Evolutionary conservation across 2,797 vertebrate genomes (phyloP).

Genomic region (Knipowitschia caucasica): DNA sequence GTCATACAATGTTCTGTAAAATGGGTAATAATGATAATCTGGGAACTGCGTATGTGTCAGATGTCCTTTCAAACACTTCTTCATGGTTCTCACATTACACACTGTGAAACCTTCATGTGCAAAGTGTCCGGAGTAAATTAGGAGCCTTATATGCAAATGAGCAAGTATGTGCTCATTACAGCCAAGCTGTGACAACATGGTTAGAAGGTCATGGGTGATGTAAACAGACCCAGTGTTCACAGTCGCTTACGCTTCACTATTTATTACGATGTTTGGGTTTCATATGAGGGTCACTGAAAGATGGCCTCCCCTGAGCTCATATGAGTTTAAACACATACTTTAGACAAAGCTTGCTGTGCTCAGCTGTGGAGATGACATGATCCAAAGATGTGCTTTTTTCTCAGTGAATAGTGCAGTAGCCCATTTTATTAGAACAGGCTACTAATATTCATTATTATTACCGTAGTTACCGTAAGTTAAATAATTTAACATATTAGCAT

Average conservation of each 20-base stretch:
- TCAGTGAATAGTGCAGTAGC: too few relatives aligned
- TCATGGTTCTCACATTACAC: background rate
- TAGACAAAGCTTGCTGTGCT: too few relatives aligned
- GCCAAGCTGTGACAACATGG: conserved; percentile 16
- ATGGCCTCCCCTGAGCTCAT: conserved; percentile 12
- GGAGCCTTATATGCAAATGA: conserved; percentile 19
- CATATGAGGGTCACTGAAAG: background rate
- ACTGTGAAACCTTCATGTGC: conserved; percentile 2
- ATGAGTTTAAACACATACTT: conserved; percentile 21
- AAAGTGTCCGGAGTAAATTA: conserved; percentile 12
- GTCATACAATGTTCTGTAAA: background rate
- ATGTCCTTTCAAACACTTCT: background rate
- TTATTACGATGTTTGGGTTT: conserved; percentile 17
- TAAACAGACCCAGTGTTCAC: conserved; percentile 1
- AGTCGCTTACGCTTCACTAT: conserved; percentile 4
- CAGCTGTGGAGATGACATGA: background rate
- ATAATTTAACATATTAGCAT: too few relatives aligned
- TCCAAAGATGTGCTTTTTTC: too few relatives aligned
- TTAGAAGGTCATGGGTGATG: conserved; percentile 2
- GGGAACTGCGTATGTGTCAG: conserved; percentile 7
- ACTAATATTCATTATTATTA: too few relatives aligned
- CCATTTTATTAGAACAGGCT: too few relatives aligned
- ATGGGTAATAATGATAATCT: background rate
- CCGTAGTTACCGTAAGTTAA: too few relatives aligned
- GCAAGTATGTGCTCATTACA: conserved; percentile 31